These are phyloP conservation scores for Diadegma fenestrale DNA, from an alignment of 2,888 invertebrate genomes.

Conservation along the genomic window DNA sequence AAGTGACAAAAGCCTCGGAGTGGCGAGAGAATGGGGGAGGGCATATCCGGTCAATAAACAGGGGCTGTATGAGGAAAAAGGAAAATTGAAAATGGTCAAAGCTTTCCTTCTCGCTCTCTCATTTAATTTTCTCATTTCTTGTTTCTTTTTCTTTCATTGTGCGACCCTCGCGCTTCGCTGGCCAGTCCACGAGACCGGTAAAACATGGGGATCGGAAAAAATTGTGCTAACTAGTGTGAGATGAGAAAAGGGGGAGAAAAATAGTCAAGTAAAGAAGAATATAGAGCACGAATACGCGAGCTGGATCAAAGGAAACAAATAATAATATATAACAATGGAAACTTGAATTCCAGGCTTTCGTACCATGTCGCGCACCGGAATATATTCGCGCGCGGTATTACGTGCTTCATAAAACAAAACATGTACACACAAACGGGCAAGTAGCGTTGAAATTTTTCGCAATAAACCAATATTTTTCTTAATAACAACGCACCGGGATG, in stretches of 20 bases:
- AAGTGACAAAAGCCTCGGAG: not conserved
- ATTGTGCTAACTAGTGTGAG: constrained; percentile 41
- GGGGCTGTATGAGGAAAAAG: not conserved
- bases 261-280: constrained; percentile 37
- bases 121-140: constrained; percentile 63
- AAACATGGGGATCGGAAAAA: constrained; percentile 51
- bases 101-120: constrained; percentile 52
- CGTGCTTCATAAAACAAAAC: not conserved
- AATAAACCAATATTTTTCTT: not conserved
- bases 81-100: constrained; percentile 24
- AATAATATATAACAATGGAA: constrained; percentile 68
- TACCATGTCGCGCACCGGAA: constrained; percentile 67
- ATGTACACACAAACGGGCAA: not conserved
- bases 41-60: constrained; percentile 9
- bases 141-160: constrained; percentile 37
- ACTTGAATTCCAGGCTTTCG: constrained; percentile 66
- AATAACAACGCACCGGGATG: not conserved
- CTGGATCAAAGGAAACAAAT: constrained; percentile 75
- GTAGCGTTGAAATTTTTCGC: not conserved
- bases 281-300: constrained; percentile 46
- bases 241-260: constrained; percentile 39
- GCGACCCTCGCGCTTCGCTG: constrained; percentile 48
- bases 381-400: constrained; percentile 13
- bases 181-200: constrained; percentile 49
- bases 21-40: not conserved